phyloP scores from a whole-genome alignment of 2,113 vertebrate genomes.

The Beaufortia kweichowensis region DNA sequence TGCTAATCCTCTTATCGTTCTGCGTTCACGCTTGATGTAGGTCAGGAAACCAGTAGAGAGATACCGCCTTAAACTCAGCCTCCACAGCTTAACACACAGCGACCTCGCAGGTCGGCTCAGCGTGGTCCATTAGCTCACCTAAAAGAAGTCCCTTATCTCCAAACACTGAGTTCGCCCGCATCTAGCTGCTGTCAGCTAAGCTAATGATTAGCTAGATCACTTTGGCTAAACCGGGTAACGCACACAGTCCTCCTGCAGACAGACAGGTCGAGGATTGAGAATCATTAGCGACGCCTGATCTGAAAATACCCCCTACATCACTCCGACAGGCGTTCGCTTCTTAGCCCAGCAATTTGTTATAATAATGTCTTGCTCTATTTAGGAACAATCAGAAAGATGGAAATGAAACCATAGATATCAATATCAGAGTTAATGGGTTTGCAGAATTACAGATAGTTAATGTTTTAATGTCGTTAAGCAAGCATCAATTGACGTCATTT shows the following conservation, averaged over 20 bases:
- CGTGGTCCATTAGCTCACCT: slow-evolving; percentile 18
- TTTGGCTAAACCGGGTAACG: background rate
- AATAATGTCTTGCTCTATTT: background rate
- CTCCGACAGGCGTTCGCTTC: background rate
- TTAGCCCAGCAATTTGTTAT: background rate
- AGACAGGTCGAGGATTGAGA: slow-evolving; percentile 39
- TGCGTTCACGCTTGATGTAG: slow-evolving; percentile 45
- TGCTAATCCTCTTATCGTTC: slow-evolving; percentile 56
- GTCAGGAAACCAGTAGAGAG: slow-evolving; percentile 23
- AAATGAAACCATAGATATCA: background rate
- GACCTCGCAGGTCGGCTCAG: background rate
- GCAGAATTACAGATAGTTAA: background rate
- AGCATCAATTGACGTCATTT: background rate
- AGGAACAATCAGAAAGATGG: background rate
- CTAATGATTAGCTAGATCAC: slow-evolving; percentile 29
- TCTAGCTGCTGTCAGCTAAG: slow-evolving; percentile 35
- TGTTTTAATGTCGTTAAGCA: background rate
- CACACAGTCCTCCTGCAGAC: background rate
- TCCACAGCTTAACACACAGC: background rate
- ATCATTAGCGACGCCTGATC: background rate
- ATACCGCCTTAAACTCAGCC: background rate
- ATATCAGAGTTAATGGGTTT: background rate
- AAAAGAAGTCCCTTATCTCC: slow-evolving; percentile 46
- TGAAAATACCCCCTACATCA: background rate
- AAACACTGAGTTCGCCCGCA: slow-evolving; percentile 26